Evolutionary conservation across 1,140 invertebrate species (phyloP), one percentile per base, ranked within the genome.

Genomic region (Bacillus rossius): DNA sequence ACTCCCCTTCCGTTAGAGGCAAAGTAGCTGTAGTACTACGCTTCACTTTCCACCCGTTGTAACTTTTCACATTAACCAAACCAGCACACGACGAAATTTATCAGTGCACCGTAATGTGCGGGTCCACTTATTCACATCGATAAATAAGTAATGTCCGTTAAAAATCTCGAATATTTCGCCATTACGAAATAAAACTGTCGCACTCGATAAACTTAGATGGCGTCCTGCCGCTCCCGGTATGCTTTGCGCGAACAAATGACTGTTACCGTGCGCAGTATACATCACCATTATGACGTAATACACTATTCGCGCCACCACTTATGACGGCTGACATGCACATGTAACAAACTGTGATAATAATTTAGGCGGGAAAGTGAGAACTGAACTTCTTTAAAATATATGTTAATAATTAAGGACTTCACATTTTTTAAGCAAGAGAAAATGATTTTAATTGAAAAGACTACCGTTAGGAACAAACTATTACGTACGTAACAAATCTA

Each of bases 141-240:
- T 57, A 53, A 57, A 57, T 29, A 38, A 2, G 26, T 37, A 52
- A 38, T 51, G 60, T 57, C 60, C 60, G 57, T 61, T 54, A 61
- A 49, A 57, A 52, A 43, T 41, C 55, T 49, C 48, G 49, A 61
- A 61, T 57, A 40, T 57, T 61, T 55, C 60, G 60, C 60, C 60
- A 61, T 61, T 57, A 61, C 57, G 60, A 57, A 54, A 61, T 49
- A 55, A 61, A 57, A 57, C 57, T 57, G 54, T 55, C 60, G 57
- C 42, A 52, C 60, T 57, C 37, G 54, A 61, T 50, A 51, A 57
- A 41, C 49, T 61, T 61, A 61, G 60, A 61, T 61, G 60, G 60
- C 60, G 60, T 61, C 60, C 60, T 42, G 48, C 51, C 26, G 52
- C 49, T 55, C 58, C 58, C 58, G 45, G 58, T 42, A 55, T 42